These are phyloP conservation scores for Phylloscopus collybita DNA, from an alignment of 2,797 vertebrate species.

Conservation along the genomic window DNA sequence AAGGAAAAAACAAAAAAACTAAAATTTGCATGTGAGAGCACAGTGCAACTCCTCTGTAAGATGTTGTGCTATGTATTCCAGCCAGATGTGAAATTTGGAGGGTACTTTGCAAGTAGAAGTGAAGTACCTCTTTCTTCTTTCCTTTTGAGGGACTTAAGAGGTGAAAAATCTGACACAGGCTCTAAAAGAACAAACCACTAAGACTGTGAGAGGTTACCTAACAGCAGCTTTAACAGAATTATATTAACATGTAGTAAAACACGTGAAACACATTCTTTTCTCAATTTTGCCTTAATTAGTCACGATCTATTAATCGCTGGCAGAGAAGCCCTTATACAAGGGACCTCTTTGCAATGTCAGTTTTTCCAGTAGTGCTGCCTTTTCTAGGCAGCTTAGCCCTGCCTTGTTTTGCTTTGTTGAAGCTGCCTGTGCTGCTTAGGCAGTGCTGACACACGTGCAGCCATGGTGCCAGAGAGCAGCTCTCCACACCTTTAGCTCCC, in stretches of 20 bases:
- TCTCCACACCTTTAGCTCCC: not conserved
- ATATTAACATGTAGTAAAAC: not conserved
- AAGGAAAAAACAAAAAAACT: not conserved
- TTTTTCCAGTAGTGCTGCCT: not conserved
- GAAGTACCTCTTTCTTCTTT: not conserved
- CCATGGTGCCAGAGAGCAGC: not conserved
- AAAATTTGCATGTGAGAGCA: not conserved
- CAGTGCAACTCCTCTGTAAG: not conserved
- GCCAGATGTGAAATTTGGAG: not conserved
- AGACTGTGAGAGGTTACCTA: not conserved
- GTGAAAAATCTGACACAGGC: not conserved
- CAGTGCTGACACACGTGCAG: fast-evolving
- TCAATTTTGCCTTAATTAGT: not conserved
- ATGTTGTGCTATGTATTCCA: not conserved
- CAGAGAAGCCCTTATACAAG: not conserved
- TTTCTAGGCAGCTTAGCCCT: not conserved
- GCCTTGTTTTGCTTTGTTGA: not conserved
- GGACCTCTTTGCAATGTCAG: not conserved
- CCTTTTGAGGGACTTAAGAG: not conserved
- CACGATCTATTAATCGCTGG: not conserved
- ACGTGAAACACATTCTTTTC: not conserved
- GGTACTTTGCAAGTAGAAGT: not conserved
- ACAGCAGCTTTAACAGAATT: not conserved
- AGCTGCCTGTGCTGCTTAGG: not conserved
- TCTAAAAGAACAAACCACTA: not conserved